Evolutionary conservation across 2,888 invertebrate genomes (phyloP).

Genomic region (Stratiomys singularior): DNA sequence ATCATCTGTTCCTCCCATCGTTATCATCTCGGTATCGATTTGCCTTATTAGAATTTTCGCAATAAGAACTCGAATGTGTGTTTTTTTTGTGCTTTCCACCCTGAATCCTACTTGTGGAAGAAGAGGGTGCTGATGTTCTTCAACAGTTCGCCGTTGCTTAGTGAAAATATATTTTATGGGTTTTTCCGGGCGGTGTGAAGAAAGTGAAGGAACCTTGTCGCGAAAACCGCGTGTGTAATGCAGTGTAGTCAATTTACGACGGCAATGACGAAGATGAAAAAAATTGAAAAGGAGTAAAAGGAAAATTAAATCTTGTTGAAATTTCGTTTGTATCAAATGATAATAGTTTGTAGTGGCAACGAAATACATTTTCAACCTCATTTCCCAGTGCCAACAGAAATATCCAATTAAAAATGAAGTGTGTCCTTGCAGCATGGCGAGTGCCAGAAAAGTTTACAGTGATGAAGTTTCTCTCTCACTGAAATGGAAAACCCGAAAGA

Average conservation of each 20-base stretch:
- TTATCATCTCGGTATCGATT: conserved; percentile 27
- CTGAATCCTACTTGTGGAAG: background rate
- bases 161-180: conserved; percentile 17
- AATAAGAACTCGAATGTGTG: background rate
- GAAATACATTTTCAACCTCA: too few species aligned
- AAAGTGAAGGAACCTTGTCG: background rate
- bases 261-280: background rate
- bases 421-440: too few species aligned
- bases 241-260: conserved; percentile 12
- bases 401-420: background rate
- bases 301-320: background rate
- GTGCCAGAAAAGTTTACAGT: too few species aligned
- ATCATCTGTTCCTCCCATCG: conserved; percentile 28
- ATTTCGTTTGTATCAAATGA: background rate
- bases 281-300: conserved; percentile 12
- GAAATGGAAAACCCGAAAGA: too few species aligned
- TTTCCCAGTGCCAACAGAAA: too few species aligned
- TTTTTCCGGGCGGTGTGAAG: conserved; percentile 19
- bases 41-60: conserved; percentile 8
- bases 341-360: background rate
- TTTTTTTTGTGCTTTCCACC: background rate
- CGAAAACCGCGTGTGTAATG: conserved; percentile 21
- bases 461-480: too few species aligned
- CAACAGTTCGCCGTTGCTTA: conserved; percentile 16
- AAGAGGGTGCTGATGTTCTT: background rate